These are phyloP conservation scores for Scolopax rusticola DNA, from an alignment of 2,797 vertebrate genomes.

Conservation along the genomic window DNA sequence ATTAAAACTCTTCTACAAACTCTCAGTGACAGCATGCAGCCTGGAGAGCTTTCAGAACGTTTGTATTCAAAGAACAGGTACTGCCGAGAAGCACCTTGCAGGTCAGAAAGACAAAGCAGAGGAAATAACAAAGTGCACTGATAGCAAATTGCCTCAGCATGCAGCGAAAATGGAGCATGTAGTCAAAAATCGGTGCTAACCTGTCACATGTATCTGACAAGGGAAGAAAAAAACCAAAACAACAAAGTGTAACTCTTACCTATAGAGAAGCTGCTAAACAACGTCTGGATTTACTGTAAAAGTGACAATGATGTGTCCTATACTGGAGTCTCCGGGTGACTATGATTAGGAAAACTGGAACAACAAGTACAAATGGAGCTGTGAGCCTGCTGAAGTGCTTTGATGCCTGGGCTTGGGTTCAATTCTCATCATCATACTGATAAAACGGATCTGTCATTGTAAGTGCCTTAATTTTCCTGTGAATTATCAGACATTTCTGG, in stretches of 20 bases:
- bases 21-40: not conserved
- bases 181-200: conserved; percentile 39
- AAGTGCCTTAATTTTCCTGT: conserved; percentile 39
- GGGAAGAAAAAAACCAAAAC: not conserved
- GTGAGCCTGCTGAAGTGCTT: conserved; percentile 27
- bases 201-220: conserved; percentile 35
- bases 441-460: conserved; percentile 35
- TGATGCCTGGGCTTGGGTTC: conserved; percentile 18
- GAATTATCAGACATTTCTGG: conserved; percentile 38
- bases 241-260: not conserved
- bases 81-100: conserved; percentile 35
- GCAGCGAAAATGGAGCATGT: conserved; percentile 38
- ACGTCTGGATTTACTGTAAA: not conserved
- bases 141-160: conserved; percentile 46
- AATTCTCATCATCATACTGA: conserved; percentile 31
- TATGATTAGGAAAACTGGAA: not conserved
- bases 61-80: conserved; percentile 40
- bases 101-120: conserved; percentile 45
- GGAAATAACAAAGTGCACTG: conserved; percentile 36
- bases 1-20: not conserved
- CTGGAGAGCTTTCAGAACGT: conserved; percentile 14
- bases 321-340: not conserved
- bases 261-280: not conserved
- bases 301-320: not conserved
- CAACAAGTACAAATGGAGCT: conserved; percentile 19